Evolutionary conservation across 2,888 invertebrate species (phyloP).

Genomic region (Hirtodrosophila alboralis): DNA sequence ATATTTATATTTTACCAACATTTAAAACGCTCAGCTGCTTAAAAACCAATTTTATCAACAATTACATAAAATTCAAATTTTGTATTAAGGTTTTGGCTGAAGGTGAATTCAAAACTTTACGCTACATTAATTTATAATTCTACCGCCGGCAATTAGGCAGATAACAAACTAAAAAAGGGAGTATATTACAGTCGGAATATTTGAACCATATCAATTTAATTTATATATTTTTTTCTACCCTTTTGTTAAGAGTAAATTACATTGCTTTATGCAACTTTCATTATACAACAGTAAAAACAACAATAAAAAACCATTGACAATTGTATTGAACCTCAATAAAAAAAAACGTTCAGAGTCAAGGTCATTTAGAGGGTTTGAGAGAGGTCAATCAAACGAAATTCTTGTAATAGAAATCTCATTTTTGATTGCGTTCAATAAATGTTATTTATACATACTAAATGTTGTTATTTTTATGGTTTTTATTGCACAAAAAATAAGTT

Average conservation of each 20-base stretch:
- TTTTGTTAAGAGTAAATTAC: conserved; percentile 59
- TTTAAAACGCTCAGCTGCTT: no score
- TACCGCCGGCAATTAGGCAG: no score
- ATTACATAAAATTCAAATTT: no score
- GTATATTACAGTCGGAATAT: no score
- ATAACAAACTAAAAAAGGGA: no score
- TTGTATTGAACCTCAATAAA: conserved; percentile 14
- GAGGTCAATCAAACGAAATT: conserved; percentile 19
- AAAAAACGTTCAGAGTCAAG: conserved; percentile 63
- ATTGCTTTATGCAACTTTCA: conserved; percentile 58
- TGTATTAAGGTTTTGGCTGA: no score
- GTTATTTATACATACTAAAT: no score
- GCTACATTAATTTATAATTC: no score
- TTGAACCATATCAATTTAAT: no score
- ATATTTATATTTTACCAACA: no score
- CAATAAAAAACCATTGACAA: conserved; percentile 25
- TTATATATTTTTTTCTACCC: conserved; percentile 39
- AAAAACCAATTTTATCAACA: no score
- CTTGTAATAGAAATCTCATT: conserved; percentile 2
- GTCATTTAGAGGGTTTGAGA: conserved; percentile 31
- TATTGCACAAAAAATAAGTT: conserved; percentile 3
- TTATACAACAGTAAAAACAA: conserved; percentile 25
- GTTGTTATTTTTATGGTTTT: background rate
- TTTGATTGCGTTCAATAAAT: conserved; percentile 2
- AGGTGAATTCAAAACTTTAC: no score